Evolutionary conservation across 2,888 invertebrate species (phyloP).

Genomic region (Agrotis ipsilon): DNA sequence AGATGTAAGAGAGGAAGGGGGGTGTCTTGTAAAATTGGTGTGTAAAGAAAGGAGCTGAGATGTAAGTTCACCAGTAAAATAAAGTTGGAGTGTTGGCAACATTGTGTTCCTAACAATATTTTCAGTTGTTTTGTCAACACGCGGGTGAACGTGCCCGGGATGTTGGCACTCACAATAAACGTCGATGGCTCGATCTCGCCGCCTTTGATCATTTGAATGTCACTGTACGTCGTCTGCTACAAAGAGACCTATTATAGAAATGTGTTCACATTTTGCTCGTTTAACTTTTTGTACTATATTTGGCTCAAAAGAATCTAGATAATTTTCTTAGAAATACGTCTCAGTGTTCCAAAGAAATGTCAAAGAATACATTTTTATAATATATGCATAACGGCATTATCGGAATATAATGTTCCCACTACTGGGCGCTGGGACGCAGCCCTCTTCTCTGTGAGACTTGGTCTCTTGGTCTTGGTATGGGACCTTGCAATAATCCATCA

Average conservation of each 20-base stretch:
- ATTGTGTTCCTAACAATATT: conserved; percentile 42
- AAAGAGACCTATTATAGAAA: conserved; percentile 19
- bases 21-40: conserved; percentile 29
- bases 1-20: not conserved
- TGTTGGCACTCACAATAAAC: conserved; percentile 1
- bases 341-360: conserved; percentile 5
- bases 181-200: conserved; percentile 19
- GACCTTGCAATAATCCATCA: no score
- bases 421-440: no score
- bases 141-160: conserved; percentile 21
- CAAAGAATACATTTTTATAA: no score
- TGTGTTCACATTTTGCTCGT: conserved; percentile 14
- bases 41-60: conserved; percentile 21
- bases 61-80: conserved; percentile 43
- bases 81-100: conserved; percentile 39
- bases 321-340: conserved; percentile 4
- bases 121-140: conserved; percentile 30
- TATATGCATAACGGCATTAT: no score
- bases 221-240: conserved; percentile 17
- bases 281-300: conserved; percentile 6
- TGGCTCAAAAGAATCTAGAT: conserved; percentile 12
- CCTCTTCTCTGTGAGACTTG: no score
- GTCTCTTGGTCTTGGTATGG: no score
- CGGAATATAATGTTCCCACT: no score
- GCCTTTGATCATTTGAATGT: conserved; percentile 41